Evolutionary conservation across 1,140 invertebrate genomes (phyloP).

Genomic region (Caenorhabditis tropicalis): DNA sequence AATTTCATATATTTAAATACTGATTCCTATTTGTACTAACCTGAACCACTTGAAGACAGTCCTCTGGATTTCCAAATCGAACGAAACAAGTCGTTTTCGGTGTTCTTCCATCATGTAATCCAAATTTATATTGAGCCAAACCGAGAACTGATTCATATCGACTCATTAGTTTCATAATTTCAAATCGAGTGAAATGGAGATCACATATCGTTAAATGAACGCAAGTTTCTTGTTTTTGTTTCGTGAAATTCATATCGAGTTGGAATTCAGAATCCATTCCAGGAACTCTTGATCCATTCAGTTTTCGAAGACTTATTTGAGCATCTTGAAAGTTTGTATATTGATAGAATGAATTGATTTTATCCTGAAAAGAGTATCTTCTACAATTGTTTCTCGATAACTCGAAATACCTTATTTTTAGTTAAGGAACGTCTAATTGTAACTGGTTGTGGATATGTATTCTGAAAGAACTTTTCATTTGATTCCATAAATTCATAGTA

Average conservation of each 20-base stretch:
- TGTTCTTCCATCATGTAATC: not conserved
- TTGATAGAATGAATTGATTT: not conserved
- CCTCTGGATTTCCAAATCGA: not conserved
- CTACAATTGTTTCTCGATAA: not conserved
- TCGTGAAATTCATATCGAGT: constrained; percentile 10
- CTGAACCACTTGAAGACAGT: not conserved
- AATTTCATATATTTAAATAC: too few relatives aligned
- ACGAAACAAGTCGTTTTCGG: not conserved
- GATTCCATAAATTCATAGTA: not conserved
- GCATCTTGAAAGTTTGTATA: not conserved
- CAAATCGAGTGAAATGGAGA: not conserved
- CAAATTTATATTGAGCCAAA: not conserved
- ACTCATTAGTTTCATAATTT: not conserved
- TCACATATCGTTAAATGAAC: not conserved
- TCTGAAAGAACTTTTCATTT: not conserved
- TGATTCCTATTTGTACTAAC: not conserved
- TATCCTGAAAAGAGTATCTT: not conserved
- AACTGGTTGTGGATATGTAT: not conserved
- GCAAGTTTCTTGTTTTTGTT: not conserved
- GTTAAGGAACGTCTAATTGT: not conserved
- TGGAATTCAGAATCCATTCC: not conserved
- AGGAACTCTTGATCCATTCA: not conserved
- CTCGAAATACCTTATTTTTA: not conserved
- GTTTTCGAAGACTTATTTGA: not conserved
- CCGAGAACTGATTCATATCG: not conserved